A percentile compares a stretch with the other conserved stretches of the same genome.
phyloP scores from a whole-genome alignment of 1,140 invertebrate species.

The Elymnias hypermnestra region DNA sequence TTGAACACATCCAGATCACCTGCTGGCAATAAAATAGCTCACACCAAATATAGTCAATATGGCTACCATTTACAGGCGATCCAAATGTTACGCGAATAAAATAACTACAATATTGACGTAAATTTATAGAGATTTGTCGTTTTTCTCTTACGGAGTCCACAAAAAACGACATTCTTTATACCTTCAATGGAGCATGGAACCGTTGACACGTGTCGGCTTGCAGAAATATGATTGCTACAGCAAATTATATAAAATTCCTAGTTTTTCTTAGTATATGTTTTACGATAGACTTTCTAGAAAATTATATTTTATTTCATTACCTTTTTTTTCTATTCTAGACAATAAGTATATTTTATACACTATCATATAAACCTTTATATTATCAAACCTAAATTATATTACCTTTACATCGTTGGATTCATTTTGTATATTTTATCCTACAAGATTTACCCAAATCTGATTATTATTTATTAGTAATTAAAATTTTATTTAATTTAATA shows the following conservation, averaged over 20 bases:
- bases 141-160: constrained; percentile 23
- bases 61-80: constrained; percentile 34
- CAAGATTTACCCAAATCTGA: too few species aligned
- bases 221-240: constrained; percentile 4
- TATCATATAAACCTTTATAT: too few species aligned
- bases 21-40: constrained; percentile 54
- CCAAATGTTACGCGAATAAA: constrained; percentile 41
- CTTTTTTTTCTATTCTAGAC: not conserved
- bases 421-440: too few species aligned
- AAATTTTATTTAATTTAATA: too few species aligned
- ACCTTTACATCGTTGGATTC: too few species aligned
- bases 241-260: constrained; percentile 1
- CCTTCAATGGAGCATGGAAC: constrained; percentile 11
- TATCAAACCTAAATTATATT: too few species aligned
- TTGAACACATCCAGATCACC: constrained; percentile 61
- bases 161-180: constrained; percentile 15
- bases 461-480: too few species aligned
- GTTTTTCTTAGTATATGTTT: too few species aligned
- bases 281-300: not conserved
- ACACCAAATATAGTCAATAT: constrained; percentile 43
- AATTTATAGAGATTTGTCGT: constrained; percentile 43
- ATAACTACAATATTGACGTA: constrained; percentile 33
- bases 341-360: too few species aligned
- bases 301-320: not conserved
- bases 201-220: constrained; percentile 12